Conservation (phyloP, 1,140 invertebrate genomes). For the Drosophila fuyamai region DNA sequence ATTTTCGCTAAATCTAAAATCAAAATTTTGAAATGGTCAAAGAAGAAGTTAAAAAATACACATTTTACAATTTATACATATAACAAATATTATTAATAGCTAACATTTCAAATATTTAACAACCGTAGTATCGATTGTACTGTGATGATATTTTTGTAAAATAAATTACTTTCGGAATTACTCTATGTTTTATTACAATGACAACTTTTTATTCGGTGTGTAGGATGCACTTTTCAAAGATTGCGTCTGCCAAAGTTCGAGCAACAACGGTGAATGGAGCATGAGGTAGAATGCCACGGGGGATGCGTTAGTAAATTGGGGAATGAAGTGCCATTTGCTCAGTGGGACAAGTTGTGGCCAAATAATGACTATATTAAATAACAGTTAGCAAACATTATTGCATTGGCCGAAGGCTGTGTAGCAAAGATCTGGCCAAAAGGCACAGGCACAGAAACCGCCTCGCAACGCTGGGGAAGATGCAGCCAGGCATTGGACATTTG, state of each 20-base stretch:
- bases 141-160: too few species aligned
- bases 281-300: slow-evolving; percentile 11
- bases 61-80: too few species aligned
- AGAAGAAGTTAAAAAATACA: too few species aligned
- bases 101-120: too few species aligned
- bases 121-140: too few species aligned
- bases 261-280: slow-evolving; percentile 39
- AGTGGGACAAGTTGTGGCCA: slow-evolving; percentile 60
- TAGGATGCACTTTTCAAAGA: slow-evolving; percentile 15
- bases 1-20: too few species aligned
- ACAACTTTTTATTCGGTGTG: slow-evolving; percentile 7
- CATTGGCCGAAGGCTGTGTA: slow-evolving; percentile 46
- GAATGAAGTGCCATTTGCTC: slow-evolving; percentile 51
- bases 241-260: slow-evolving; percentile 40
- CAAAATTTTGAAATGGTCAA: too few species aligned
- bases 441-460: slow-evolving; percentile 22
- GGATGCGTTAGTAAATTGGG: slow-evolving; percentile 43
- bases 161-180: too few species aligned
- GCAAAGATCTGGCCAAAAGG: slow-evolving; percentile 52
- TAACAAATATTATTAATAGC: too few species aligned
- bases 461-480: slow-evolving; percentile 31
- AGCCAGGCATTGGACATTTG: slow-evolving; percentile 60
- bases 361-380: slow-evolving; percentile 71
- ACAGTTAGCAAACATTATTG: slow-evolving; percentile 66
- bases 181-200: too few species aligned